Conservation (phyloP, 2,797 vertebrate genomes). For the Labeo calbasu region DNA sequence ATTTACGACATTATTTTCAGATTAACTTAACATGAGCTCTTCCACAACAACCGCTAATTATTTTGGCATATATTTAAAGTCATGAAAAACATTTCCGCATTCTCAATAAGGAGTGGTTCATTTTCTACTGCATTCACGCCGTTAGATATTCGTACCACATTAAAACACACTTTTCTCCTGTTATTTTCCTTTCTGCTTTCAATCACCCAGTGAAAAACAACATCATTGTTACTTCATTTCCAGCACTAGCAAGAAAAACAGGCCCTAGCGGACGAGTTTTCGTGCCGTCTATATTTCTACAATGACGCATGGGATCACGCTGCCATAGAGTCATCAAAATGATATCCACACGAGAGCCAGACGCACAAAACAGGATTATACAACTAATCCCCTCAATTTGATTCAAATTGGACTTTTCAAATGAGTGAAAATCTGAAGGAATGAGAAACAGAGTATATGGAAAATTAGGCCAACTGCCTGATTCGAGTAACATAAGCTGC, state of each 20-base stretch:
- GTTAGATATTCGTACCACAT: background rate
- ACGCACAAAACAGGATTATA: conserved; percentile 26
- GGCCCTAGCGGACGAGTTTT: background rate
- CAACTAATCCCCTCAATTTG: background rate
- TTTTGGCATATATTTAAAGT: background rate
- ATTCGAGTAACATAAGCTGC: conserved; percentile 65
- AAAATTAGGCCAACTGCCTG: conserved; percentile 62
- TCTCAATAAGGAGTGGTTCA: background rate
- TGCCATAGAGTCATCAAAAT: conserved; percentile 11
- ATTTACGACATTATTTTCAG: background rate
- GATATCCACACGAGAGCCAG: conserved; percentile 1
- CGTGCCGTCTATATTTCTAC: background rate
- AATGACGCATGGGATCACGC: background rate
- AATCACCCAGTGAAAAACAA: background rate
- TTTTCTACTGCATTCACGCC: background rate
- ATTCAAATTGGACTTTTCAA: background rate
- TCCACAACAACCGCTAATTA: background rate
- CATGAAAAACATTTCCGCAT: background rate
- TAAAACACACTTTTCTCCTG: background rate
- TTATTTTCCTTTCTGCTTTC: background rate
- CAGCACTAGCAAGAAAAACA: background rate
- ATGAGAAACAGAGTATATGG: conserved; percentile 44
- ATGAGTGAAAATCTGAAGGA: conserved; percentile 25
- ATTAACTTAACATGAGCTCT: background rate
- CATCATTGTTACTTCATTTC: background rate